Conservation (phyloP, 1,140 invertebrate genomes). For the Drosophila subobscura region DNA sequence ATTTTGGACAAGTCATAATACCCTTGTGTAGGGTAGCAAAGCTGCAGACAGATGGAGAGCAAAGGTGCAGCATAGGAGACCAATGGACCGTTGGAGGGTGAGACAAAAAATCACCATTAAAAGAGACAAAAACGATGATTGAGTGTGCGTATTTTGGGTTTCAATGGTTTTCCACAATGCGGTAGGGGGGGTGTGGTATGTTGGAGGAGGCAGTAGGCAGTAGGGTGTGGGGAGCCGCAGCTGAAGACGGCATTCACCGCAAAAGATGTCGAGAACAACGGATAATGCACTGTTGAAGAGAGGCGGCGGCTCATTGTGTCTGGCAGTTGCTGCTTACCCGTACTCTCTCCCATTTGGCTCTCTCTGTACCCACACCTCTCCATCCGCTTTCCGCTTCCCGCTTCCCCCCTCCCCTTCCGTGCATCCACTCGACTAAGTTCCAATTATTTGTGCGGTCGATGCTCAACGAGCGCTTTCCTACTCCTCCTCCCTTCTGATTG, state of each 20-base stretch:
- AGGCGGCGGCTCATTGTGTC: slow-evolving; percentile 69
- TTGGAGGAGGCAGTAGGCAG: slow-evolving; percentile 18
- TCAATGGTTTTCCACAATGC: slow-evolving; percentile 63
- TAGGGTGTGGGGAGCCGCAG: neutral
- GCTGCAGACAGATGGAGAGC: slow-evolving; percentile 15
- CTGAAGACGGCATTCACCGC: slow-evolving; percentile 54
- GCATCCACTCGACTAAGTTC: slow-evolving; percentile 73
- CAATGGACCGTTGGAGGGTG: slow-evolving; percentile 1
- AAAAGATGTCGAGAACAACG: slow-evolving; percentile 75
- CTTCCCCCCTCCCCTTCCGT: neutral
- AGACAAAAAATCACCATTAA: slow-evolving; percentile 63
- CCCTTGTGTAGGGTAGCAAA: no score
- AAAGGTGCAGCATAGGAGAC: slow-evolving; percentile 7
- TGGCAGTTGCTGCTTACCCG: slow-evolving; percentile 41
- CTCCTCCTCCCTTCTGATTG: slow-evolving; percentile 28
- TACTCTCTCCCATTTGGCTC: slow-evolving; percentile 1
- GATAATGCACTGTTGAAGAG: slow-evolving; percentile 77
- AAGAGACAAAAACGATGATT: slow-evolving; percentile 81
- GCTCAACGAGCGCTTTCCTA: slow-evolving; percentile 45
- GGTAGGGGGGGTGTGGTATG: neutral
- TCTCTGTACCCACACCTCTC: neutral
- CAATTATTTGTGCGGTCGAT: slow-evolving; percentile 80
- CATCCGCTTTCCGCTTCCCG: slow-evolving; percentile 17
- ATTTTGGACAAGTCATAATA: no score
- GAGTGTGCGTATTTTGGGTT: slow-evolving; percentile 79